A percentile compares a stretch with the other conserved stretches of the same genome.
phyloP scores from a whole-genome alignment of 1,140 invertebrate species.

The Pogonognathellus flavescens region DNA sequence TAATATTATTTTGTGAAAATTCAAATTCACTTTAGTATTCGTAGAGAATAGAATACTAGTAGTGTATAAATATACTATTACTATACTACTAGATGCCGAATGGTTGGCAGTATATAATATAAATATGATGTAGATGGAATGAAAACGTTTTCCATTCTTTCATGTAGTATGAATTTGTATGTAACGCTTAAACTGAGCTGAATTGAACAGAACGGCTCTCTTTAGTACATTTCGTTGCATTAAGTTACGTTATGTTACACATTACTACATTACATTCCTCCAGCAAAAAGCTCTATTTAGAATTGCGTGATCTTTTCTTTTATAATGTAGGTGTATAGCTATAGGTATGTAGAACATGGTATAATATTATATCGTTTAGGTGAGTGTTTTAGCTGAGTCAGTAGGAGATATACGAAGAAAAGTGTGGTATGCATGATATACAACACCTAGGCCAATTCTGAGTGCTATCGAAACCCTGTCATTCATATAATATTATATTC shows the following conservation, averaged over 20 bases:
- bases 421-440: no score
- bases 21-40: not conserved
- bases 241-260: not conserved
- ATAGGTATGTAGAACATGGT: not conserved
- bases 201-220: not conserved
- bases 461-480: no score
- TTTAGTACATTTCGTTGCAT: conserved; percentile 14
- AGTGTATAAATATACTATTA: no score
- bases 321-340: not conserved
- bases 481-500: no score
- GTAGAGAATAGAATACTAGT: no score
- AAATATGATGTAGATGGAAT: no score
- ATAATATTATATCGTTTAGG: no score
- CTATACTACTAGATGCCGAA: no score
- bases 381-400: not conserved
- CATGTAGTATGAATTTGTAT: not conserved
- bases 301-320: conserved; percentile 50
- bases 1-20: not conserved
- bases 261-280: conserved; percentile 15
- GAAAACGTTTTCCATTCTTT: not conserved
- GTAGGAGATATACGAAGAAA: not conserved
- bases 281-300: not conserved
- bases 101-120: no score
- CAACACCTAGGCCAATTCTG: no score
- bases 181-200: no score